Percentiles rank a stretch among this genome's conserved stretches.
These are phyloP conservation scores for Ceyx cyanopectus DNA, from an alignment of 2,113 vertebrate species.

Conservation along the genomic window DNA sequence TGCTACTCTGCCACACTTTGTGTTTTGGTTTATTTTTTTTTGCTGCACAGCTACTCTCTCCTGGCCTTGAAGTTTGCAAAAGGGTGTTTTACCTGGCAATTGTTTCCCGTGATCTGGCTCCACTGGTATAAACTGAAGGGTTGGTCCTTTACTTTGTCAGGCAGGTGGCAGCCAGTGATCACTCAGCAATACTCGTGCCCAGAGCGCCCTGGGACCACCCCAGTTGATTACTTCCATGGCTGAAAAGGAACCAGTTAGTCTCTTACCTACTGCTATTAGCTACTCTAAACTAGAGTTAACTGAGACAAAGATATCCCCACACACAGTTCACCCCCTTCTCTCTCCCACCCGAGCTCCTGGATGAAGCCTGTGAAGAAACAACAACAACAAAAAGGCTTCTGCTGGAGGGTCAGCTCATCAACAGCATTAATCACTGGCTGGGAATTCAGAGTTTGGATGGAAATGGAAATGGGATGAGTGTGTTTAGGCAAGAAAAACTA, in stretches of 20 bases:
- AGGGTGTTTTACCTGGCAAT: slow-evolving; percentile 68
- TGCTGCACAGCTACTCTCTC: neutral
- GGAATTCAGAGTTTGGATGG: neutral
- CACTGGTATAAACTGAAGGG: slow-evolving; percentile 68
- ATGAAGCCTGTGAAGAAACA: neutral
- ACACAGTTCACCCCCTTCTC: neutral
- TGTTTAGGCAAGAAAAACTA: neutral
- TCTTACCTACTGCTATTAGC: slow-evolving; percentile 72
- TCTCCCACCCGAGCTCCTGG: neutral
- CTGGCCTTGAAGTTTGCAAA: slow-evolving; percentile 43
- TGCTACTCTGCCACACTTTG: neutral
- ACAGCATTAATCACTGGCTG: neutral
- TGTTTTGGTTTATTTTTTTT: neutral
- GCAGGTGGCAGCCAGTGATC: slow-evolving; percentile 74
- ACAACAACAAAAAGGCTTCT: neutral
- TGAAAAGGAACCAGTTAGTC: slow-evolving; percentile 77
- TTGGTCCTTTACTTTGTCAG: slow-evolving; percentile 77
- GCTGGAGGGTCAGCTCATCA: neutral
- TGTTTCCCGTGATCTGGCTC: slow-evolving; percentile 70
- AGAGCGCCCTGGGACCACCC: slow-evolving; percentile 74
- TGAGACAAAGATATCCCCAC: neutral
- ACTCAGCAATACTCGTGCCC: slow-evolving; percentile 71
- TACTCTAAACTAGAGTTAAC: slow-evolving; percentile 50
- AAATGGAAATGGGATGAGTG: neutral
- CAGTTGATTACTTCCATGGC: slow-evolving; percentile 76